Evolutionary conservation across 1,140 invertebrate genomes (phyloP).

Genomic region (Eumeta japonica): DNA sequence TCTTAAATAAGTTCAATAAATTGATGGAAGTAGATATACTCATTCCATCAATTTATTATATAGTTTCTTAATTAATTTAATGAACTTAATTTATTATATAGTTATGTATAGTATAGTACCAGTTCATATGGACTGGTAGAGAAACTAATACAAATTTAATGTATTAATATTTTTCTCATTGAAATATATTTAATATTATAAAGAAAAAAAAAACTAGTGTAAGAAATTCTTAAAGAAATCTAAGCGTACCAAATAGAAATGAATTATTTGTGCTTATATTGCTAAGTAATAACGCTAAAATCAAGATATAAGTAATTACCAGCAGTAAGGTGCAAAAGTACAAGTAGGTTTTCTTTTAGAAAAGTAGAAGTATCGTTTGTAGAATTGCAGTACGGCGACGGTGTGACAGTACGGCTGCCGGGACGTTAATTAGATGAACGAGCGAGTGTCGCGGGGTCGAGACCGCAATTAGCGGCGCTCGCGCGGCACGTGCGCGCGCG

Average conservation of each 20-base stretch:
- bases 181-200: no score
- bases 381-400: background rate
- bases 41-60: no score
- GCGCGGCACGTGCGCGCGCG: background rate
- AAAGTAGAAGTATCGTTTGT: background rate
- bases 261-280: background rate
- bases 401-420: slow-evolving; percentile 1
- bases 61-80: no score
- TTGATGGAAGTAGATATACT: no score
- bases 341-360: background rate
- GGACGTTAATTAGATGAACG: slow-evolving; percentile 49
- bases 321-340: background rate
- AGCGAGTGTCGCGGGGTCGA: slow-evolving; percentile 43
- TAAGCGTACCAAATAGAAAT: background rate
- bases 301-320: background rate
- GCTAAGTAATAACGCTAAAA: background rate
- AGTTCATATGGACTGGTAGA: no score
- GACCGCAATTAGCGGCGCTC: slow-evolving; percentile 44
- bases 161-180: no score
- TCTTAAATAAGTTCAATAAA: no score
- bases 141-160: no score
- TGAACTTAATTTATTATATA: no score
- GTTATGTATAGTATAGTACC: no score
- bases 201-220: no score
- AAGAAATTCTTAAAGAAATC: background rate